These are phyloP conservation scores for Calameuta idolon DNA, from an alignment of 2,888 invertebrate genomes.

Conservation along the genomic window DNA sequence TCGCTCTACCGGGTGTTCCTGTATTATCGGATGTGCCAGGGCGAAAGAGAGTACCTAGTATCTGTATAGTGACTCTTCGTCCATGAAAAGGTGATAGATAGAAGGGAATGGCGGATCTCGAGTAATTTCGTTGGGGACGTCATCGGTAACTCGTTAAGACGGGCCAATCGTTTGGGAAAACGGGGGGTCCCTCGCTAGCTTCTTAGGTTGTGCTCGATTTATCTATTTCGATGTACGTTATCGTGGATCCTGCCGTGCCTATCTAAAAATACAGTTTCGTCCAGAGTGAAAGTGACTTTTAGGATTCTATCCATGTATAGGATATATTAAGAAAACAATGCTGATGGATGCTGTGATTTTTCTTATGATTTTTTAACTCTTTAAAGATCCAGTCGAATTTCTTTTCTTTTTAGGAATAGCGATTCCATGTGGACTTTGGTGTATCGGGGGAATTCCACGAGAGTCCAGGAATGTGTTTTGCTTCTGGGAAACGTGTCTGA, in stretches of 20 bases:
- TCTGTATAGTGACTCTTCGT: neutral
- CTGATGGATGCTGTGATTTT: neutral
- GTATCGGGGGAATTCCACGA: neutral
- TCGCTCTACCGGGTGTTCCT: neutral
- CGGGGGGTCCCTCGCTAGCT: neutral
- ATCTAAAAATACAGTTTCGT: neutral
- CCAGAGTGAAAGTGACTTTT: neutral
- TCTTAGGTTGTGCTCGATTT: neutral
- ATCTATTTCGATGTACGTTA: neutral
- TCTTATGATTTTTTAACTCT: neutral
- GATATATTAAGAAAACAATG: neutral
- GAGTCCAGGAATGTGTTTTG: neutral
- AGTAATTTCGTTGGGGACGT: neutral
- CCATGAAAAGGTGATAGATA: neutral
- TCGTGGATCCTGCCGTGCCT: neutral
- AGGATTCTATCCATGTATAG: neutral
- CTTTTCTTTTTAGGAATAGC: neutral
- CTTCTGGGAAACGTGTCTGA: neutral
- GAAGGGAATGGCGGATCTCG: neutral
- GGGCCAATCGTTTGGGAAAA: slow-evolving; percentile 15
- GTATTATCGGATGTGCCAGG: neutral
- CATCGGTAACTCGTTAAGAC: slow-evolving; percentile 23
- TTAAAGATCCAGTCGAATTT: neutral
- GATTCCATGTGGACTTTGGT: neutral
- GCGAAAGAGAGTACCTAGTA: neutral